Conservation (phyloP, 2,888 invertebrate genomes). For the Acronicta alni region DNA sequence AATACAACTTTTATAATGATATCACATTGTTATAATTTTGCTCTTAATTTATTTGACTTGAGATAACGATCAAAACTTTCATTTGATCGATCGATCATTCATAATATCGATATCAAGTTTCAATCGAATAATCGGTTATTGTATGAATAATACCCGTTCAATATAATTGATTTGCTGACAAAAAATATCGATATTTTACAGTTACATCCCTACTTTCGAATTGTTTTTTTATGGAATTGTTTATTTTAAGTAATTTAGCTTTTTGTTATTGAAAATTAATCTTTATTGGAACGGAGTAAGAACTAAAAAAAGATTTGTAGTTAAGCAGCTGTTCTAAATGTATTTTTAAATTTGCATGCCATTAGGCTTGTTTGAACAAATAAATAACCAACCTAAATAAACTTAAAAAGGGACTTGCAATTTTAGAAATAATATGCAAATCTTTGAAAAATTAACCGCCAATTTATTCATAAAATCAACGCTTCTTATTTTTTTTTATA, state of each 20-base stretch:
- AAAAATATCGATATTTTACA: conserved; percentile 40
- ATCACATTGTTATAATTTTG: conserved; percentile 52
- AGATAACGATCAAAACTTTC: conserved; percentile 55
- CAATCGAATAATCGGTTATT: conserved; percentile 58
- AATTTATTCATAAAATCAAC: conserved; percentile 25
- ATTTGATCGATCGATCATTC: conserved; percentile 56
- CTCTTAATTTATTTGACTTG: conserved; percentile 49
- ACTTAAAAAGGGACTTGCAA: not conserved
- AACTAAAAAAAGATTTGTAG: not conserved
- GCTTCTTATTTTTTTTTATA: not conserved
- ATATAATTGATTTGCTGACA: conserved; percentile 35
- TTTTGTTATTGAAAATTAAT: not conserved
- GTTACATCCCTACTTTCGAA: conserved; percentile 19
- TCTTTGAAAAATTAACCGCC: conserved; percentile 6
- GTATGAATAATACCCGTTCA: conserved; percentile 41
- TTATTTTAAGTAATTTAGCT: not conserved
- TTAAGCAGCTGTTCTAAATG: not conserved
- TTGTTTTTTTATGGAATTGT: not conserved
- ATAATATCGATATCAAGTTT: conserved; percentile 57
- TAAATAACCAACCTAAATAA: conserved; percentile 22
- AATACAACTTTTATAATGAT: conserved; percentile 47
- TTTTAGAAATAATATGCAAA: conserved; percentile 23
- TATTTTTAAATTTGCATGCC: conserved; percentile 18
- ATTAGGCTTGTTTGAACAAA: conserved; percentile 13
- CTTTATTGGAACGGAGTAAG: not conserved